Base-by-base conservation (phyloP, 2,888 invertebrate genomes). In the Nomada goodeniana region DNA sequence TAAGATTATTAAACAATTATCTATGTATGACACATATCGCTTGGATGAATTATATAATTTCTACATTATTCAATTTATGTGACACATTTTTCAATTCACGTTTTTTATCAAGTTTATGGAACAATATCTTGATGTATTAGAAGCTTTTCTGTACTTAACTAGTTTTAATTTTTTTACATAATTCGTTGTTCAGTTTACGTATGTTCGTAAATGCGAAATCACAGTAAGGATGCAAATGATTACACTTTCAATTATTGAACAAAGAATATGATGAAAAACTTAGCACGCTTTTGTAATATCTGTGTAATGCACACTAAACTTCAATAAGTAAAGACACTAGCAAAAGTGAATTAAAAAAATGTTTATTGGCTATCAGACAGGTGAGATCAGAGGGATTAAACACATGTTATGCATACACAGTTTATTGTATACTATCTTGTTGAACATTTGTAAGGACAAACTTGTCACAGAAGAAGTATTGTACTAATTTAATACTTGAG, bases 351-450 rank as follows among this genome's bases (percentile, higher is more conserved):
- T 69, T 13, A 47, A 47, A 69, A 74, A 55, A 60, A 71, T 47
- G 69, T 65, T 78, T 76, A 75, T 63, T 69, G 57, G 82, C 78
- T 80, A 76, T 83, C 75, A 83, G 69, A 72, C 64, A 72, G 84
- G 69, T 78, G 69, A 85, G 75, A 76, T 80, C 81, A 42, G 55
- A 79, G 84, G 83, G 85, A 86, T 87, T 86, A 83, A 89, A 89
- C 82, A 84, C 86, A 86, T 91, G 92, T 92, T 89, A 86, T 90
- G 86, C 90, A 88, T 89, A 91, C 90, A 92, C 91, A 89, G 81
- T 91, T 92, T 92, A 91, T 93, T 92, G 90, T 91, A 91, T 89
- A 91, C 89, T 87, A 81, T 87, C 90, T 91, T 93, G 91, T 92
- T 92, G 88, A 92, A 91, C 86, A 90, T 92, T 92, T 91, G 85